Percentiles rank a stretch among this genome's conserved stretches.
Evolutionary conservation across 2,113 vertebrate genomes (phyloP).

Genomic region (Acrocephalus arundinaceus): DNA sequence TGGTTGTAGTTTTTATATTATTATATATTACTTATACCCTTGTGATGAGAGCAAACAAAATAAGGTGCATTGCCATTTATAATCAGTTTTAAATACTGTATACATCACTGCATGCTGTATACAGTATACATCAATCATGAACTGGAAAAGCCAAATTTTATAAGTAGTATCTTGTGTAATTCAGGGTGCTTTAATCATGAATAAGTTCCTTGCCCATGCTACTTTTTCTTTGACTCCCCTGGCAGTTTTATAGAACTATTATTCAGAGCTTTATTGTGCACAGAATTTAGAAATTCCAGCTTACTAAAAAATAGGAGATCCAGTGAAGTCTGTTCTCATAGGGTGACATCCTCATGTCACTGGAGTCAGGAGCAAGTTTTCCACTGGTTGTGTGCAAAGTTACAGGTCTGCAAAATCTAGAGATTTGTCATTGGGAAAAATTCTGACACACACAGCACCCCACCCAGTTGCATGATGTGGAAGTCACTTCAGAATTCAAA

Average conservation of each 20-base stretch:
- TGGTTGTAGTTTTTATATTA: not conserved
- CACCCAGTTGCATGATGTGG: not conserved
- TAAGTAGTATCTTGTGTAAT: not conserved
- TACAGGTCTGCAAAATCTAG: not conserved
- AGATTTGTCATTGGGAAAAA: not conserved
- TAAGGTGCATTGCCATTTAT: not conserved
- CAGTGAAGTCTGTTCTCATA: not conserved
- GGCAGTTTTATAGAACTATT: conserved; percentile 13
- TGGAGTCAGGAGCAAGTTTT: not conserved
- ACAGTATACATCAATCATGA: not conserved
- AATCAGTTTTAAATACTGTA: not conserved
- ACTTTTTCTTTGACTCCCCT: conserved; percentile 8
- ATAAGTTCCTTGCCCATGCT: not conserved
- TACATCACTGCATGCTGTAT: not conserved
- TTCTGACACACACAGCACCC: not conserved
- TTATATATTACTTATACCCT: not conserved
- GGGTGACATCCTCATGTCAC: not conserved
- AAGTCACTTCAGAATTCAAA: not conserved
- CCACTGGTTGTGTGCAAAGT: not conserved
- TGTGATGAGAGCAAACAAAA: conserved; percentile 1
- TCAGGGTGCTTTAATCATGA: not conserved
- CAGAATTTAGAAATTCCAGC: conserved; percentile 1
- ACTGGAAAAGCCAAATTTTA: conserved; percentile 15
- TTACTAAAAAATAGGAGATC: not conserved
- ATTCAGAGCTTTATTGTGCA: not conserved